Evolutionary conservation across 2,888 invertebrate species (phyloP).

Genomic region (Clitarchus hookeri): DNA sequence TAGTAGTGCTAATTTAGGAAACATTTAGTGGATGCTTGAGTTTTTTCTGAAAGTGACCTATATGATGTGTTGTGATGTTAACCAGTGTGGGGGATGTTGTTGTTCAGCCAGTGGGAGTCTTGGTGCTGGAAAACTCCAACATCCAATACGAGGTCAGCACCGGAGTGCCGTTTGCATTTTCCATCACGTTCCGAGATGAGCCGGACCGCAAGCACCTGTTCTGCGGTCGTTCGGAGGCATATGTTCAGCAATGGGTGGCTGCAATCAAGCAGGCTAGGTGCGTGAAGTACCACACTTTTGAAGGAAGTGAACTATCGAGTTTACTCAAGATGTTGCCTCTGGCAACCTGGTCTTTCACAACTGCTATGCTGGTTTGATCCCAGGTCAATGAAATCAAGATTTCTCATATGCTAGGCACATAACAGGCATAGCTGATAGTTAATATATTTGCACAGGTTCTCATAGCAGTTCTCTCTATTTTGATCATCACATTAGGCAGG

Average conservation of each 20-base stretch:
- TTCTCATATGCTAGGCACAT: too few relatives aligned
- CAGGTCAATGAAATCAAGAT: too few relatives aligned
- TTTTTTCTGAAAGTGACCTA: background rate
- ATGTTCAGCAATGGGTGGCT: constrained; percentile 73
- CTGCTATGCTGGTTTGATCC: too few relatives aligned
- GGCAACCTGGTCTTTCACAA: too few relatives aligned
- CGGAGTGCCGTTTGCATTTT: constrained; percentile 74
- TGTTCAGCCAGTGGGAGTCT: constrained; percentile 68
- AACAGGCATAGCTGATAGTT: too few relatives aligned
- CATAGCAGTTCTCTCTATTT: too few relatives aligned
- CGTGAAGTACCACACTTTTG: constrained; percentile 29
- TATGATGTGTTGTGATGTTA: background rate
- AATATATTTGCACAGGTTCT: too few relatives aligned
- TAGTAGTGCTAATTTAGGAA: too few relatives aligned
- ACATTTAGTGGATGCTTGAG: too few relatives aligned
- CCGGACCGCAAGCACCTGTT: constrained; percentile 71
- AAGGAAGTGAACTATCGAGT: too few relatives aligned
- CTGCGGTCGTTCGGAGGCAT: constrained; percentile 70
- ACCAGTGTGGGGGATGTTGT: background rate
- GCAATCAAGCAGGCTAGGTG: constrained; percentile 67
- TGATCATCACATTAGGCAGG: too few relatives aligned
- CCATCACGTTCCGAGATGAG: constrained; percentile 70
- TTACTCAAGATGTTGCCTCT: too few relatives aligned
- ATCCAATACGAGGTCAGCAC: constrained; percentile 68
- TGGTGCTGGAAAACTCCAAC: constrained; percentile 74